These are phyloP conservation scores for Aix galericulata DNA, from an alignment of 2,113 vertebrate genomes.

Conservation along the genomic window DNA sequence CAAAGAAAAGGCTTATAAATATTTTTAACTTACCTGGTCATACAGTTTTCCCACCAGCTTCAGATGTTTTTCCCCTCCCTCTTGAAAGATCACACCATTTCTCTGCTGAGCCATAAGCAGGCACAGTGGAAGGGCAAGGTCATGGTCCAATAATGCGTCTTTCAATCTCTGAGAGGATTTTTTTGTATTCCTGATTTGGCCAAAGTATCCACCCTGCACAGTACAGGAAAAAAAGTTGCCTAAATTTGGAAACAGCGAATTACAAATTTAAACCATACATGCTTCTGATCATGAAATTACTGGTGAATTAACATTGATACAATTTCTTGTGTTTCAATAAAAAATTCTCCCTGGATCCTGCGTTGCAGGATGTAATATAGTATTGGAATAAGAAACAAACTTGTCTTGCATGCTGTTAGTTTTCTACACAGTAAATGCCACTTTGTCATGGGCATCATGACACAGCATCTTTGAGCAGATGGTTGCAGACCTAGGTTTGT, in stretches of 20 bases:
- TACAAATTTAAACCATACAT: not conserved
- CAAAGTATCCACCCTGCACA: conserved; percentile 95
- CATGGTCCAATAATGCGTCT: conserved; percentile 91
- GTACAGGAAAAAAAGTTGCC: not conserved
- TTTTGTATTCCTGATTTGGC: conserved; percentile 98
- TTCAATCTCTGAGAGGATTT: conserved; percentile 98
- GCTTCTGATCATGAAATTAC: not conserved
- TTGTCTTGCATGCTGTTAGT: not conserved
- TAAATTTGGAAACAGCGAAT: not conserved
- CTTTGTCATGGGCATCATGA: not conserved
- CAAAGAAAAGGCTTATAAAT: not conserved
- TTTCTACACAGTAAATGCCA: not conserved
- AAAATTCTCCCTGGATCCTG: not conserved
- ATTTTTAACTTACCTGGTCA: conserved; percentile 86
- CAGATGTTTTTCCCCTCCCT: conserved; percentile 96
- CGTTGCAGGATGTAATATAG: not conserved
- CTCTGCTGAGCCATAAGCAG: conserved; percentile 97
- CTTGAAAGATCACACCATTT: conserved; percentile 95
- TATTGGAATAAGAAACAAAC: not conserved
- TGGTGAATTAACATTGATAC: not conserved
- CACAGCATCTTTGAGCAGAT: not conserved
- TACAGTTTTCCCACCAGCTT: conserved; percentile 98
- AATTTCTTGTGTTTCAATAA: not conserved
- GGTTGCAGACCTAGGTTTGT: not conserved
- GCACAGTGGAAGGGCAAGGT: conserved; percentile 94